These are phyloP conservation scores for Acanthosepion esculentum DNA, from an alignment of 2,888 invertebrate genomes.

Conservation along the genomic window DNA sequence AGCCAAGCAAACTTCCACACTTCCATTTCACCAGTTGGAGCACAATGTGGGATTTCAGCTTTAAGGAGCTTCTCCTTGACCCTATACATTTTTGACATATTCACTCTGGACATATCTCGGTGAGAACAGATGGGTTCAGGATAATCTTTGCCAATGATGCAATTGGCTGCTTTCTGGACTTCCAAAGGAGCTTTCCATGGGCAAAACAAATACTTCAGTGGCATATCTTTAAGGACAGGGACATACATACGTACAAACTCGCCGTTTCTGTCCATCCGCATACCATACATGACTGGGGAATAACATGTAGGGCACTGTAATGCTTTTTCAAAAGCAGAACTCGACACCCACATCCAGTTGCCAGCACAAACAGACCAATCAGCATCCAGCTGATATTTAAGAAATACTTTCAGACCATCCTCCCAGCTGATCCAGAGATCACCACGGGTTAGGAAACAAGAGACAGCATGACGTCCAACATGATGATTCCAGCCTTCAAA, in stretches of 20 bases:
- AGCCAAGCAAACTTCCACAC: constrained; percentile 80
- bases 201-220: constrained; percentile 67
- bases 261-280: constrained; percentile 70
- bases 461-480: constrained; percentile 67
- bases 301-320: constrained; percentile 70
- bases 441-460: constrained; percentile 72
- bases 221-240: constrained; percentile 69
- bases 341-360: constrained; percentile 74
- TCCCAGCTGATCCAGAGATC: constrained; percentile 72
- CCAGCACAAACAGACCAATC: constrained; percentile 74
- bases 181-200: constrained; percentile 71
- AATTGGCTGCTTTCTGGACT: constrained; percentile 67
- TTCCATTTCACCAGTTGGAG: constrained; percentile 82
- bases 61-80: constrained; percentile 68
- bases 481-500: constrained; percentile 73
- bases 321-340: constrained; percentile 72
- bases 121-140: constrained; percentile 71
- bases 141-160: constrained; percentile 70
- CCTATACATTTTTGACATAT: constrained; percentile 61
- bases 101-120: constrained; percentile 59
- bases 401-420: constrained; percentile 68
- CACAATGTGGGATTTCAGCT: constrained; percentile 79
- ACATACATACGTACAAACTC: constrained; percentile 70
- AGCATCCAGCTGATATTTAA: constrained; percentile 69
- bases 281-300: constrained; percentile 70